A percentile compares a stretch with the other conserved stretches of the same genome.
These are phyloP conservation scores for Lycorma delicatula DNA, from an alignment of 1,140 invertebrate species.

Conservation along the genomic window DNA sequence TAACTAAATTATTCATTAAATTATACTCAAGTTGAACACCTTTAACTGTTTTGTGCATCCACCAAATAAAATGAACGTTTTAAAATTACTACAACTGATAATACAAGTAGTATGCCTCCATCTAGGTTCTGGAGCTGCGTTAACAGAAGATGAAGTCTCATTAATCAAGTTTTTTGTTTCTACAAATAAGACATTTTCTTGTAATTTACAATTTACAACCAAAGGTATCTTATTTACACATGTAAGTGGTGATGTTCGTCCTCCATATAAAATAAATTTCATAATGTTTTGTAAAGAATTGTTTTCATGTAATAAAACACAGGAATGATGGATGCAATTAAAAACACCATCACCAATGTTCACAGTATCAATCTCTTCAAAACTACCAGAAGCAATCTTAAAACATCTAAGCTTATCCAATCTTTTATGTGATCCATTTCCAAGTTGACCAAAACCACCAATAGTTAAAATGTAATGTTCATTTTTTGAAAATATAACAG, in stretches of 20 bases:
- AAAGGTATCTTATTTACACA: conserved; percentile 8
- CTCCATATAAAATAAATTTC: conserved; percentile 18
- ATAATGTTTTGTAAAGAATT: not conserved
- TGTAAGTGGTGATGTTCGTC: conserved; percentile 16
- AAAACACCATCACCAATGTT: not conserved
- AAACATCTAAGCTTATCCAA: not conserved
- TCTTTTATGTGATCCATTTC: conserved; percentile 1
- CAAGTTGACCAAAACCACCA: not conserved
- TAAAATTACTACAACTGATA: not conserved
- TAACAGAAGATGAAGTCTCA: not conserved
- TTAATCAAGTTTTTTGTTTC: not conserved
- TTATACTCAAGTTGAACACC: conserved; percentile 7
- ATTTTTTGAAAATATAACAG: not conserved
- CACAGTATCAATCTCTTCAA: not conserved
- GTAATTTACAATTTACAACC: not conserved
- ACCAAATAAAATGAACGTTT: conserved; percentile 30
- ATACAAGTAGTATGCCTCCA: conserved; percentile 17
- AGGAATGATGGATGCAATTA: conserved; percentile 7
- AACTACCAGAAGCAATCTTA: not conserved
- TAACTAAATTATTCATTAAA: not conserved
- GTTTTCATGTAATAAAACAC: not conserved
- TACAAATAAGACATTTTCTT: not conserved
- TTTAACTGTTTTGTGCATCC: conserved; percentile 29
- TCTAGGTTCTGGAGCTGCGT: conserved; percentile 6
- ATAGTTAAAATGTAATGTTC: not conserved